Base-by-base conservation (phyloP, 1,140 invertebrate species). In the Sipha flava region DNA sequence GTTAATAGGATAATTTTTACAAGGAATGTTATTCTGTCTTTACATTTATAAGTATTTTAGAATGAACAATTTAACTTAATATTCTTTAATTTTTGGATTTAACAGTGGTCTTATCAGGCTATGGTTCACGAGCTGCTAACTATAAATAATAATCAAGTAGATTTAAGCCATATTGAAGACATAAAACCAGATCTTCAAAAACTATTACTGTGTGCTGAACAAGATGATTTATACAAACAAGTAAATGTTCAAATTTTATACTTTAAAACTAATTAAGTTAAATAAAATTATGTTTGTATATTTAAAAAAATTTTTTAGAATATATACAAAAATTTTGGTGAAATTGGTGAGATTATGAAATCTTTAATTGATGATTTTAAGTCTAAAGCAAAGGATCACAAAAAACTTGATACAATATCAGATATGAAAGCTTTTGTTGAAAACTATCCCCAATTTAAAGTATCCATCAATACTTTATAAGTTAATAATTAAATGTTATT, bases 361-460 rank as follows among this genome's bases (percentile, higher is more conserved):
- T 90, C 92, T 54, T 87, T 99, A 34, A 98, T 99, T 93, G 97
- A 99, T 73, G 95, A 98, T 82, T 99, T 98, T 87, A 97, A 99
- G 86, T 92, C 89, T 81, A 97, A 97, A 87, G 95, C 95, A 3
- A 95, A 98, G 84, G 95, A 93, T 83, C 93, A 95, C 82, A 95
- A 98, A 84, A 98, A 99, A 88, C 93, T 99, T 3, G 98, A 99
- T 88, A 98, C 95, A 81, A 99, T 99, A 83, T 90, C 92, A 0
- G 98, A 99, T 85, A 99, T 99, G 97, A 99, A 99, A 88, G 92
- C 92, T 83, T 99, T 99, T 88, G 94, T 99, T 14, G 98, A 99
- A 85, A 93, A 93, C 18, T 99, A 99, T 89, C 98, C 98, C 0
- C 92, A 98, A 82, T 99, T 99, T 85, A 98, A 98, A 87, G 89